Base-by-base conservation (phyloP, 2,888 invertebrate species). In the Volucella zonaria region DNA sequence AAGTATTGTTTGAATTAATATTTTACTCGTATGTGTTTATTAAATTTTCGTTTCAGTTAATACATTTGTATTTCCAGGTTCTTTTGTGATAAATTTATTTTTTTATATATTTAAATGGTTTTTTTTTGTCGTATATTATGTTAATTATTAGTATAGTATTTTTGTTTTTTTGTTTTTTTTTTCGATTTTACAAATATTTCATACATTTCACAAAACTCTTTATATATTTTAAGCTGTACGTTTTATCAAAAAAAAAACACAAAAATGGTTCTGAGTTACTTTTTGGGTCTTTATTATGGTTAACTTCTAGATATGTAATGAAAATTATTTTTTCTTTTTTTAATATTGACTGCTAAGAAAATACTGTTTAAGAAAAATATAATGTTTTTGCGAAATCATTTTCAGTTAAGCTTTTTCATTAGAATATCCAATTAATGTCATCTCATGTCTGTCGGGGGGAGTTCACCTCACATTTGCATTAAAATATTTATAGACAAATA, bases 11-110 rank as follows among this genome's bases (percentile, higher is more conserved):
- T 71, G 11, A 14, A 14, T 61, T 59, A 38, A 45, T 31, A 43
- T 71, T 61, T 77, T 18, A 56, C 14, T 58, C 31, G 31, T 31
- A 31, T 6, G 31, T 58, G 12, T 49, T 66, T 52, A 42, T 8
- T 52, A 31, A 31, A 38, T 43, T 66, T 18, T 52, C 4, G 10
- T 42, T 52, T 73, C 23, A 79, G 58, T 78, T 56, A 38, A 58
- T 47, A 59, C 38, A 45, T 31, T 6, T 31, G 31, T 58, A 67
- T 74, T 74, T 74, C 67, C 61, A 68, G 61, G 75, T 75, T 75
- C 38, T 62, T 75, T 75, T 80, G 80, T 80, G 80, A 80, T 80
- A 80, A 47, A 79, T 56, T 52, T 56, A 47, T 45, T 51, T 14
- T 18, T 59, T 47, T 75, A 49, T 14, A 59, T 40, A n/a, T 1